Conservation (phyloP, 92 coral and sea anemone genomes). For the Pocillopora meandrina region DNA sequence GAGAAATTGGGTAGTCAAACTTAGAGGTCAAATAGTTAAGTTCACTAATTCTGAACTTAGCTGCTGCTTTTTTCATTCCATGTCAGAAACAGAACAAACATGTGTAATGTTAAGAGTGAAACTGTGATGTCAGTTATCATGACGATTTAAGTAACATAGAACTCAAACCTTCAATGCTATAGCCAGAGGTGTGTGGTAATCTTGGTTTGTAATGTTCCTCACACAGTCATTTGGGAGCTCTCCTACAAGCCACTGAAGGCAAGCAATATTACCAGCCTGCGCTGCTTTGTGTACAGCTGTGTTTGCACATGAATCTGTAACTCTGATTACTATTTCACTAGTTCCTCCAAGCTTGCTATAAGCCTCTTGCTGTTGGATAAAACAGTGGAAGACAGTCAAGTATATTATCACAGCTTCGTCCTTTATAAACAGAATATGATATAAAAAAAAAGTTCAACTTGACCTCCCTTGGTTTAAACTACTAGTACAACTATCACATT, state of each 20-base stretch:
- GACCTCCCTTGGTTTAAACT: too few relatives aligned
- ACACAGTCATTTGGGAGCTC: constrained; percentile 69
- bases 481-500: too few relatives aligned
- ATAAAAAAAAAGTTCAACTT: too few relatives aligned
- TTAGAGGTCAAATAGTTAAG: too few relatives aligned
- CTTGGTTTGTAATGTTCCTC: constrained; percentile 72
- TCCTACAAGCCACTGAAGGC: constrained; percentile 84
- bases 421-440: too few relatives aligned
- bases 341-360: constrained; percentile 63
- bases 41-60: too few relatives aligned
- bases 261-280: constrained; percentile 76
- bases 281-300: constrained; percentile 93
- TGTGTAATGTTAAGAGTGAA: background rate
- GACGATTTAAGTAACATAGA: background rate
- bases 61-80: too few relatives aligned
- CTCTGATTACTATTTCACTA: constrained; percentile 64
- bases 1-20: too few relatives aligned
- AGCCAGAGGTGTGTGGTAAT: constrained; percentile 77
- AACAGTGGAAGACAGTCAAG: background rate
- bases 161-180: constrained; percentile 82
- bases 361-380: constrained; percentile 66
- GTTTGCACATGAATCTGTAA: constrained; percentile 76
- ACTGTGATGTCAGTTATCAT: background rate
- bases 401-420: background rate
- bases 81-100: too few relatives aligned